Percentiles rank a stretch among this genome's conserved stretches.
Evolutionary conservation across 2,797 vertebrate species (phyloP).

Genomic region (Sebastes paucispinis): DNA sequence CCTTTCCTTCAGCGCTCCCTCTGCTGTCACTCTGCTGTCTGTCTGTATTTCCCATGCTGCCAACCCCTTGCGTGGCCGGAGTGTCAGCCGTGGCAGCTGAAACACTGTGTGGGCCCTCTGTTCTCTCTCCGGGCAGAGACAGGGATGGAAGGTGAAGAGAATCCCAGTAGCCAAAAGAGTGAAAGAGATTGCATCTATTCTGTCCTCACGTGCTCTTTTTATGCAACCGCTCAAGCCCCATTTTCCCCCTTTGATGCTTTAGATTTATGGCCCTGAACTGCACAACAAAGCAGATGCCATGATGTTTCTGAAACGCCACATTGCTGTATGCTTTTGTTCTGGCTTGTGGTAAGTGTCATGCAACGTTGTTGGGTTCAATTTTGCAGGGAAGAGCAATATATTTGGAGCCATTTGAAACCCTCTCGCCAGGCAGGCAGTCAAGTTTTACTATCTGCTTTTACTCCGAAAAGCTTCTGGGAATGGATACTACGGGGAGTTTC

Average conservation of each 20-base stretch:
- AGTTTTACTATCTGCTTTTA: constrained; percentile 32
- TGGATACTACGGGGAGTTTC: constrained; percentile 25
- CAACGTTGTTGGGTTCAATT: constrained; percentile 21
- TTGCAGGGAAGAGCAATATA: constrained; percentile 33
- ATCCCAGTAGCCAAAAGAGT: neutral
- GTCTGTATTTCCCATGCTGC: constrained; percentile 44
- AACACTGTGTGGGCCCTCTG: constrained; percentile 16
- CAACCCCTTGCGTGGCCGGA: constrained; percentile 24
- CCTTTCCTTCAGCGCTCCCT: constrained; percentile 39
- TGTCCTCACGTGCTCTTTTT: constrained; percentile 25
- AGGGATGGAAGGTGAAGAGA: neutral
- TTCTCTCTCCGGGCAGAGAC: constrained; percentile 11
- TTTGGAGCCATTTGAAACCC: constrained; percentile 39
- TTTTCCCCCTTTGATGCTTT: constrained; percentile 57
- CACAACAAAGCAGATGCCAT: constrained; percentile 51
- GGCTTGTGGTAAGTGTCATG: constrained; percentile 58
- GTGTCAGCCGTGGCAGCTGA: constrained; percentile 47
- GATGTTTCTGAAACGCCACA: constrained; percentile 42
- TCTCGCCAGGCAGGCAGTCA: constrained; percentile 22
- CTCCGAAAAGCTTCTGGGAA: constrained; percentile 40
- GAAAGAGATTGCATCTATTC: constrained; percentile 30
- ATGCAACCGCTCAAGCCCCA: constrained; percentile 21
- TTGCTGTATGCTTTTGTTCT: constrained; percentile 59
- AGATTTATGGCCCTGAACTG: constrained; percentile 51
- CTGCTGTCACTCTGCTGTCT: constrained; percentile 54